phyloP scores from a whole-genome alignment of 2,113 vertebrate species.

The Pogonocichla stellata region DNA sequence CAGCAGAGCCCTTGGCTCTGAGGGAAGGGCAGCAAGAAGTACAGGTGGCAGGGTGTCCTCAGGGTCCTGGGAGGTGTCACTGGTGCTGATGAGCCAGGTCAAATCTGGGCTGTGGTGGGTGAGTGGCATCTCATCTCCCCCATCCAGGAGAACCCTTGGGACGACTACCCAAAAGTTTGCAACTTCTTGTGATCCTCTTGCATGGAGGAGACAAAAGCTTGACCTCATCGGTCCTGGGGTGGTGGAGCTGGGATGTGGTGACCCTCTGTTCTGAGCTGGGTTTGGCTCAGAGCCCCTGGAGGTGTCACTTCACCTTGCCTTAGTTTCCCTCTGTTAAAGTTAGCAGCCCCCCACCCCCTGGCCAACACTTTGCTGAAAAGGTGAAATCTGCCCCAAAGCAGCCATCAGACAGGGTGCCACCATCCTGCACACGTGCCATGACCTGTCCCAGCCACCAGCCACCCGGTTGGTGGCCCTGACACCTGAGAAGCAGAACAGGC shows the following conservation, averaged over 20 bases:
- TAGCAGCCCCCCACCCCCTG: fast-evolving
- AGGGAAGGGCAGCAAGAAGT: background rate
- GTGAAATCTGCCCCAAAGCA: background rate
- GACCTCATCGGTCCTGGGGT: fast-evolving
- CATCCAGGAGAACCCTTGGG: background rate
- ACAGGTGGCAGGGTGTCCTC: background rate
- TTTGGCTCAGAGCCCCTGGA: background rate
- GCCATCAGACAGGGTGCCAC: fast-evolving
- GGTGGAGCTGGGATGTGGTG: background rate
- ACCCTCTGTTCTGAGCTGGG: background rate
- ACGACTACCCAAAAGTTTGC: background rate
- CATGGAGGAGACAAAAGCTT: background rate
- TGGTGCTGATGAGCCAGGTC: background rate
- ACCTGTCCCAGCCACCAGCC: background rate
- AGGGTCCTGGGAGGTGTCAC: background rate
- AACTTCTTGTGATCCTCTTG: background rate
- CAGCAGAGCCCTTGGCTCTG: background rate
- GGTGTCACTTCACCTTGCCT: background rate
- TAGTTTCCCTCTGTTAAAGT: background rate
- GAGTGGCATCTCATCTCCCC: background rate
- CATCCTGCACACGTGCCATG: background rate
- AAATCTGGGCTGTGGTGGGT: background rate
- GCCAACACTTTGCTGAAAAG: fast-evolving
- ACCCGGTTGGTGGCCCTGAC: background rate
- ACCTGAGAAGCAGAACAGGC: slow-evolving; percentile 22